Percentiles rank a stretch among this genome's conserved stretches.
These are phyloP conservation scores for Platypus cylindrus DNA, from an alignment of 2,888 invertebrate genomes.

Conservation along the genomic window DNA sequence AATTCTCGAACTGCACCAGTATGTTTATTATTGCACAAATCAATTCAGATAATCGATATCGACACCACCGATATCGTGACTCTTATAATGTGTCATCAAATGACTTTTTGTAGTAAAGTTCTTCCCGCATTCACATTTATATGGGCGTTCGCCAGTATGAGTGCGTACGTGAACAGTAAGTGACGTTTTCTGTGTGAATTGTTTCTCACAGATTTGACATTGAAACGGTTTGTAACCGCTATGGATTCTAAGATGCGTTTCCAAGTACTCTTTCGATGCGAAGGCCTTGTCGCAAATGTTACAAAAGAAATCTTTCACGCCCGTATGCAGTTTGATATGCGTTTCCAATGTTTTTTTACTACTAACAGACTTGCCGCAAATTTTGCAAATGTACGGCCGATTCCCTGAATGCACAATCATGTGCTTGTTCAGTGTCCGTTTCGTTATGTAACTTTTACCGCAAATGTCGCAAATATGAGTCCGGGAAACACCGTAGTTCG, in stretches of 20 bases:
- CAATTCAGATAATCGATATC: slow-evolving; percentile 24
- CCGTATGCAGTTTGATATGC: slow-evolving; percentile 33
- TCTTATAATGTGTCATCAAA: slow-evolving; percentile 42
- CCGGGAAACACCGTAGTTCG: slow-evolving; percentile 22
- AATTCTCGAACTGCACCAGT: too few species aligned
- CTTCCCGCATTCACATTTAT: slow-evolving; percentile 31
- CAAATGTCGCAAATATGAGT: slow-evolving; percentile 33
- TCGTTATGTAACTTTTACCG: slow-evolving; percentile 35
- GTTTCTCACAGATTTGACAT: slow-evolving; percentile 44
- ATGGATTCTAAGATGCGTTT: slow-evolving; percentile 43
- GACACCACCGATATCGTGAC: slow-evolving; percentile 36
- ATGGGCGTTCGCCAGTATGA: slow-evolving; percentile 41
- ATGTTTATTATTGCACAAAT: too few species aligned
- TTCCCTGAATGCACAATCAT: slow-evolving; percentile 22
- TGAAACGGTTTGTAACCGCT: slow-evolving; percentile 42
- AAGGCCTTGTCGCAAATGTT: slow-evolving; percentile 25
- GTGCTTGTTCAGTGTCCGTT: slow-evolving; percentile 26
- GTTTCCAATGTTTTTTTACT: slow-evolving; percentile 28
- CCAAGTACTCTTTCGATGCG: slow-evolving; percentile 36
- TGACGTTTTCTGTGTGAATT: slow-evolving; percentile 44
- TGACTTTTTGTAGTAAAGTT: slow-evolving; percentile 31
- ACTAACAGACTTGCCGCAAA: slow-evolving; percentile 31
- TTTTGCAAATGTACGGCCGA: slow-evolving; percentile 25
- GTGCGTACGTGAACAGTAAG: slow-evolving; percentile 42
- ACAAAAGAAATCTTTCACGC: slow-evolving; percentile 27